Base-by-base conservation (phyloP, 2,113 vertebrate genomes). In the Hypanus sabinus region DNA sequence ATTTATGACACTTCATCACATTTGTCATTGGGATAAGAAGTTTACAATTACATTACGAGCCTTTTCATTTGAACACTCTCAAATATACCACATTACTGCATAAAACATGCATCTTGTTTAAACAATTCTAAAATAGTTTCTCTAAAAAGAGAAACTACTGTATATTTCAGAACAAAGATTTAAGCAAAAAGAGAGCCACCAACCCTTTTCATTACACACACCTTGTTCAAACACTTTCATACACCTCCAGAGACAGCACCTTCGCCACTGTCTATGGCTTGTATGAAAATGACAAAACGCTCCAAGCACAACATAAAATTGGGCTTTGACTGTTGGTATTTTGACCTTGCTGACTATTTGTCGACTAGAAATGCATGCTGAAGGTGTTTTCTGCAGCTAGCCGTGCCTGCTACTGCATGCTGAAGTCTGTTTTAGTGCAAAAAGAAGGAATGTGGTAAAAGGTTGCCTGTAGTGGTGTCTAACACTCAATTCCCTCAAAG, bases 391-490 rank as follows among this genome's bases (percentile, higher is more conserved):
- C 70, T 71, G 22, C 33, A 38, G 5, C 24, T 46, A 93, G 71
- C 65, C 27, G 91, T 93, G 91, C 70, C 24, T 55, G 91, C 46
- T 93, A 38, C 20, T 73, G 91, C 70, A 73, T 22, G 65, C 70
- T 92, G 65, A 92, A 75, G 36, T 73, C 71, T 93, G 12, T 94
- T 94, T 95, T 95, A 96, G 96, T 96, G 96, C 96, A 96, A 95
- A 94, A 95, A 94, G 94, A 94, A 95, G 95, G 95, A 93, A 94
- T 94, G 94, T 95, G 95, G 94, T 95, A 95, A 96, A 96, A 95
- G 95, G 95, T 95, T 94, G 94, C 95, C 94, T 30, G 94, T 94
- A 62, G 10, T 90, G 94, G 91, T 93, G 70, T 93, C 91, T 93
- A 38, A 93, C 33, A 46, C 71, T 24, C 91, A 16, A 75, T 93